Evolutionary conservation across 1,140 invertebrate genomes (phyloP), one percentile per base, ranked within the genome.

Genomic region (Babylonia areolata): DNA sequence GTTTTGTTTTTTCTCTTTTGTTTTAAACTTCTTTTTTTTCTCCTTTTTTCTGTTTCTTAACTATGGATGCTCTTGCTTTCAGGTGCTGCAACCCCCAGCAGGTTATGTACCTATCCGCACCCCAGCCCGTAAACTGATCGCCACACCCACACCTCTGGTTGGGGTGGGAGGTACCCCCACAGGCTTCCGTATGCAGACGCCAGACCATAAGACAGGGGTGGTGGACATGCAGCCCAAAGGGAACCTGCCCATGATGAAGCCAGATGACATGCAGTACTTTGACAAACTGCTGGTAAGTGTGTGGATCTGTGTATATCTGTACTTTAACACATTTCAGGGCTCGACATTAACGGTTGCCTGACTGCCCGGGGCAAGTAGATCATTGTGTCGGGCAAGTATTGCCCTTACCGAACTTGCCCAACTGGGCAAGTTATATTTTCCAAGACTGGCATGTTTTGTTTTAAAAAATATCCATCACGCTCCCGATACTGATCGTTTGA

Each of bases 181-280:
- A 90, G 99, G 99, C 37, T 99, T 99, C 95, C 98, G 98, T 92
- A 99, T 99, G 95, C 94, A 94, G 87, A 95, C 95, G 9, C 95
- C 95, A 35, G 95, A 95, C 97, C 94, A 96, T 96, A 95, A 96
- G 64, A 92, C 93, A 2, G 90, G 98, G 92, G 97, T 98, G 92
- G 96, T 99, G 78, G 99, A 99, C 92, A 98, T 98, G 93, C 99
- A 99, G 94, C 99, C 99, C 0, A 99, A 99, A 94, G 96, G 96
- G 96, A 99, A 99, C 95, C 95, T 99, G 82, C 99, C 99, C 31
- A 98, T 99, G 93, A 97, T 99, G 96, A 99, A 99, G 94, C 99
- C 99, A 0, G 99, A 99, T 95, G 99, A 99, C 95, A 98, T 99
- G 39, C 99, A 99, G 94, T 99, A 99, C 95, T 99, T 99, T 95